Percentiles rank a stretch among this genome's conserved stretches.
phyloP scores from a whole-genome alignment of 1,140 invertebrate genomes.

The Dryas iulia region DNA sequence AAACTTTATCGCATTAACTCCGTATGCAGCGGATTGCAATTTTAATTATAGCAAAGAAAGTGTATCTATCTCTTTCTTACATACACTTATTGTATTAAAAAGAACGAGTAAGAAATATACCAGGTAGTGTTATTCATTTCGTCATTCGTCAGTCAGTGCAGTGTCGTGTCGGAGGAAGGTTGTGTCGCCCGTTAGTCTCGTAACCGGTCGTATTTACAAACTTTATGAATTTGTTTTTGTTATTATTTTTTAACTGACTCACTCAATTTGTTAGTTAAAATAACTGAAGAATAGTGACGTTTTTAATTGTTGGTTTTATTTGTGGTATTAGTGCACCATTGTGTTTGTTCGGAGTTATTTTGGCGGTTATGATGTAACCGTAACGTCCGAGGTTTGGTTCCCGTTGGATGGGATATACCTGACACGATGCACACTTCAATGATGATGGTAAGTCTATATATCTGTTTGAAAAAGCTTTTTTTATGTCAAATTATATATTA shows the following conservation, averaged over 20 bases:
- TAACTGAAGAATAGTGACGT: slow-evolving; percentile 35
- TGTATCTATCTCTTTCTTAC: slow-evolving; percentile 46
- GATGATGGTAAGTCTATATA: slow-evolving; percentile 65
- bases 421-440: slow-evolving; percentile 72
- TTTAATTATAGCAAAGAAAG: slow-evolving; percentile 22
- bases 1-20: slow-evolving; percentile 40
- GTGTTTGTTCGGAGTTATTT: slow-evolving; percentile 71
- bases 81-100: slow-evolving; percentile 10
- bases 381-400: slow-evolving; percentile 58
- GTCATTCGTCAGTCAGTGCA: slow-evolving; percentile 48
- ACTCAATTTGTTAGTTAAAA: slow-evolving; percentile 8
- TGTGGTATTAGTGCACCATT: slow-evolving; percentile 51
- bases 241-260: background rate
- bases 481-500: background rate
- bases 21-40: slow-evolving; percentile 56
- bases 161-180: slow-evolving; percentile 39
- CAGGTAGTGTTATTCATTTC: slow-evolving; percentile 33
- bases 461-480: too few species aligned
- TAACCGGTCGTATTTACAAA: slow-evolving; percentile 69
- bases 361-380: slow-evolving; percentile 71
- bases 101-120: slow-evolving; percentile 39
- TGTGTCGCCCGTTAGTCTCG: slow-evolving; percentile 35
- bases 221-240: slow-evolving; percentile 67
- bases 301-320: slow-evolving; percentile 49
- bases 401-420: slow-evolving; percentile 51